Evolutionary conservation across 2,113 vertebrate genomes (phyloP).

Genomic region (Xiphophorus couchianus): DNA sequence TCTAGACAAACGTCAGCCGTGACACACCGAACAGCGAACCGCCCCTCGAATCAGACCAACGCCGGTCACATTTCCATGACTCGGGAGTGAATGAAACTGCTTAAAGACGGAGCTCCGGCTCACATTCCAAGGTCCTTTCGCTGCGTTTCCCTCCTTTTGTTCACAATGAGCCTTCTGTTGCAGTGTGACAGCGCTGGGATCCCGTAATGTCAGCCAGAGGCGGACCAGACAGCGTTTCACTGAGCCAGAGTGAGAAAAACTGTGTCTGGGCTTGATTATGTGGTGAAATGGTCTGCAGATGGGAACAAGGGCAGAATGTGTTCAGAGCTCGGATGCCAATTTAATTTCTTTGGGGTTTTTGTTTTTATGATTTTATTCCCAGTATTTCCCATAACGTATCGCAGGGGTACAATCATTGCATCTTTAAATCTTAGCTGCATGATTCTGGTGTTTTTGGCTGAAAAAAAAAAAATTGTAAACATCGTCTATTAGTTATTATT

Average conservation of each 20-base stretch:
- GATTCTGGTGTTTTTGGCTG: neutral
- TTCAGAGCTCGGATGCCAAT: neutral
- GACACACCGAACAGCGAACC: neutral
- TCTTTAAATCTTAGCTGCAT: neutral
- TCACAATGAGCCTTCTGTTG: constrained; percentile 55
- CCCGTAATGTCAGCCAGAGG: constrained; percentile 10
- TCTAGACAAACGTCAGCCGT: neutral
- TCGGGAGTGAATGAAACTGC: neutral
- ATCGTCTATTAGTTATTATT: neutral
- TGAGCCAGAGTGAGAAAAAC: constrained; percentile 20
- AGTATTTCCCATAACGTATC: neutral
- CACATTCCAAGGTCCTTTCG: neutral
- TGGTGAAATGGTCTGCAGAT: constrained; percentile 32
- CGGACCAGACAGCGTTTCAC: constrained; percentile 30
- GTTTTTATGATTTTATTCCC: neutral
- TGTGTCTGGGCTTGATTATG: constrained; percentile 17
- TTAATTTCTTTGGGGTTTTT: neutral
- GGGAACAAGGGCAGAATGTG: constrained; percentile 28
- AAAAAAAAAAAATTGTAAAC: neutral
- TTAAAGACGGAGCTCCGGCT: neutral
- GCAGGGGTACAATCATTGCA: neutral
- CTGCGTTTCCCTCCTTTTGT: constrained; percentile 7
- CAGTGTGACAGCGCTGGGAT: constrained; percentile 5
- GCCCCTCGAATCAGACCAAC: neutral
- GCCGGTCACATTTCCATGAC: constrained; percentile 26